These are phyloP conservation scores for Mormyrops boulengeri DNA, from an alignment of 2,797 vertebrate genomes.

Conservation along the genomic window DNA sequence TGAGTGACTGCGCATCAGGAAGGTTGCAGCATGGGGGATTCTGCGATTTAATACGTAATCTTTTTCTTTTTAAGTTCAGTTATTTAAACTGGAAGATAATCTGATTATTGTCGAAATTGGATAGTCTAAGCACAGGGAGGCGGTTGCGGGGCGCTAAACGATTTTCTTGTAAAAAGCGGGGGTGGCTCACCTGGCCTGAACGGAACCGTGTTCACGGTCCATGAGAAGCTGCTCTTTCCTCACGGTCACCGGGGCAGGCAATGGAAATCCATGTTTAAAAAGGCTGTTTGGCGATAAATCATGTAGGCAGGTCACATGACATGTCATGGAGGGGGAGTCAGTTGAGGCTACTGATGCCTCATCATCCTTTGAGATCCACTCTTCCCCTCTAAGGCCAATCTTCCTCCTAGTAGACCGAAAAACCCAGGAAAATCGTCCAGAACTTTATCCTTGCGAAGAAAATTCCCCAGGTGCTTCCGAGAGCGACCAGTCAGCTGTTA, in stretches of 20 bases:
- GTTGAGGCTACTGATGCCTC: conserved; percentile 59
- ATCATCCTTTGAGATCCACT: conserved; percentile 14
- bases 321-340: conserved; percentile 25
- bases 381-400: background rate
- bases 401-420: conserved; percentile 35
- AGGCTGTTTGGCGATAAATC: background rate
- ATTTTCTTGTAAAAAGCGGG: background rate
- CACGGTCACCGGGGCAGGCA: background rate
- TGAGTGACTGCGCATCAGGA: background rate
- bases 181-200: background rate
- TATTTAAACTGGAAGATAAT: background rate
- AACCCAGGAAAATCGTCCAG: conserved; percentile 31
- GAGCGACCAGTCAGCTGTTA: background rate
- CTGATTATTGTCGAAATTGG: background rate
- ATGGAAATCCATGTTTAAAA: background rate
- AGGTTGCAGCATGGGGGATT: background rate
- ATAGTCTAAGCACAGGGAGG: background rate
- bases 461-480: background rate
- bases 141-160: background rate
- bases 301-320: background rate
- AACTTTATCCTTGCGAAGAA: conserved; percentile 55
- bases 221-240: background rate
- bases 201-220: background rate
- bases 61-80: background rate
- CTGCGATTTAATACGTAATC: background rate